Base-by-base conservation (phyloP, 2,113 vertebrate genomes). In the Oryzias curvinotus region DNA sequence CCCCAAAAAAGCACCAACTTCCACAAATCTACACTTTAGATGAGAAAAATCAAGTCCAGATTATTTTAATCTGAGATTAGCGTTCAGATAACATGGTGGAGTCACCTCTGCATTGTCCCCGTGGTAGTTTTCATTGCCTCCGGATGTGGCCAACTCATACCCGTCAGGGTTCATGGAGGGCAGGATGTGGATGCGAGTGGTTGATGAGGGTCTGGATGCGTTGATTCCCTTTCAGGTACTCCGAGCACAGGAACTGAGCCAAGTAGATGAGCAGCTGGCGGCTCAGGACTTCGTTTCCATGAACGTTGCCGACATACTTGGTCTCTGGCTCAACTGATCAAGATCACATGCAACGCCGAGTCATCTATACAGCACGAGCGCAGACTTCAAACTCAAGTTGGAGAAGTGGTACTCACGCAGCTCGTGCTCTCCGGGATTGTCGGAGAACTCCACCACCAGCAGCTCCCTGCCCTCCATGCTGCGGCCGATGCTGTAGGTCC, bases 161-260 rank as follows among this genome's bases (percentile, higher is more conserved):
- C 97, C 96, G 5, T 99, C 97, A 0, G 96, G 97, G 77, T 99
- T 99, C 91, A 99, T 94, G 65, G 95, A 97, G 71, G 96, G 94
- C 51, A 99, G 85, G 46, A 99, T 94, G 81, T 99, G 97, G 72
- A 99, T 89, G 62, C 95, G 94, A 26, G 96, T 97, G 68, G 82
- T 98, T 96, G 82, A 99, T 73, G 69, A 99, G 87, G 3, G 76
- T 87, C 86, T 95, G 95, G 74, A 98, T 70, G 19, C 94, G 92
- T 23, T 88, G 51, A 14, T 92, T 95, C 25, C 96, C 96, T 0
- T 86, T 88, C 57, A 92, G 90, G 71, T 98, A 98, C 81, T 97
- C 95, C 0, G 94, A 92, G 65, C 97, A 99, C 81, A 99, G 81
- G 80, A 95, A 92, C 85, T 98, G 95, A 13, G 93, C 93, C 6